Conservation (phyloP, 2,888 invertebrate genomes). For the Stenichneumon culpator region DNA sequence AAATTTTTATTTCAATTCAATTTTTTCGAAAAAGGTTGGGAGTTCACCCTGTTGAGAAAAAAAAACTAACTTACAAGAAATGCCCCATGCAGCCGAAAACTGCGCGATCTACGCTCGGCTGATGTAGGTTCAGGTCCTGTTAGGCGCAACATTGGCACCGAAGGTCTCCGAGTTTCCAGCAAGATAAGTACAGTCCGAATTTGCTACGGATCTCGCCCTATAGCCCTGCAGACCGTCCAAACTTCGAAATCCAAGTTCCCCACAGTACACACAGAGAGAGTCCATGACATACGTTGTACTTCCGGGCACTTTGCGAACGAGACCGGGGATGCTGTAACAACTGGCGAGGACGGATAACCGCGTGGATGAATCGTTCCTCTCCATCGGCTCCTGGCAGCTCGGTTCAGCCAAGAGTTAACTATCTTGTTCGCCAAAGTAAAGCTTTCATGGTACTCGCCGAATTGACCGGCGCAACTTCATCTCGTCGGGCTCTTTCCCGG, state of each 20-base stretch:
- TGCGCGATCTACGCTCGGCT: not conserved
- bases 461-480: constrained; percentile 8
- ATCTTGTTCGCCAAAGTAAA: constrained; percentile 14
- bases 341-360: constrained; percentile 33
- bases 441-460: not conserved
- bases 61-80: not conserved
- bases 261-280: not conserved
- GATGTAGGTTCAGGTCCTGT: not conserved
- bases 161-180: not conserved
- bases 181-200: constrained; percentile 12
- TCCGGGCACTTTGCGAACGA: not conserved
- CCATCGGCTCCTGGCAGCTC: constrained; percentile 8
- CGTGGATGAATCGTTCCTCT: constrained; percentile 32
- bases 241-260: constrained; percentile 3
- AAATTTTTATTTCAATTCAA: too few relatives aligned
- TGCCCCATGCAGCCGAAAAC: not conserved
- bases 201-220: not conserved
- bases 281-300: constrained; percentile 4
- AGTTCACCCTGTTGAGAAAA: too few relatives aligned
- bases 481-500: not conserved
- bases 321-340: constrained; percentile 11
- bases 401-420: constrained; percentile 32
- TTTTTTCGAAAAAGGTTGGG: too few relatives aligned
- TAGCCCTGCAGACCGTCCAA: not conserved
- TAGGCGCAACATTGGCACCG: not conserved